Conservation (phyloP, 2,888 invertebrate species). For the Rhogogaster chlorosoma region DNA sequence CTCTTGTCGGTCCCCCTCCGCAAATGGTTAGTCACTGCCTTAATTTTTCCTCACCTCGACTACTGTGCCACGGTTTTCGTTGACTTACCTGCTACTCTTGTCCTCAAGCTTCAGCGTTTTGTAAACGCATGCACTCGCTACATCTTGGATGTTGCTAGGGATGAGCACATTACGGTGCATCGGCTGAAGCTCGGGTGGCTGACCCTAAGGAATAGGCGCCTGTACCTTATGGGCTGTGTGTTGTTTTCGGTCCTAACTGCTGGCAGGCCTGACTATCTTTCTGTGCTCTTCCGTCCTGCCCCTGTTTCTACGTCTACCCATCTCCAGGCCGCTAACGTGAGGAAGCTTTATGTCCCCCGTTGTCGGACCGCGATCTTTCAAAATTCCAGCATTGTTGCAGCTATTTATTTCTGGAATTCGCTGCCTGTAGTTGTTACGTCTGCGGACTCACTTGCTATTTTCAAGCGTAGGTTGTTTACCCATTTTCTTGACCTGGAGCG, state of each 20-base stretch:
- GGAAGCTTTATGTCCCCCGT: too few species aligned
- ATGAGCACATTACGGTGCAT: constrained; percentile 18
- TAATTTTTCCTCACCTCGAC: neutral
- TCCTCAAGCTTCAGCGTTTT: neutral
- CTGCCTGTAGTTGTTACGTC: too few species aligned
- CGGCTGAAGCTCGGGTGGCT: neutral
- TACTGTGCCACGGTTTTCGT: neutral
- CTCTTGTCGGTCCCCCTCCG: neutral
- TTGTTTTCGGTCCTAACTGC: neutral
- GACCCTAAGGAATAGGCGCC: neutral
- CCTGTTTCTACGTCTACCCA: too few species aligned
- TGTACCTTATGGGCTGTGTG: neutral
- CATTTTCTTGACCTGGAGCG: too few species aligned
- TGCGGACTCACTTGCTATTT: too few species aligned
- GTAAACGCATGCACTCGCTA: neutral
- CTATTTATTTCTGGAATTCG: too few species aligned
- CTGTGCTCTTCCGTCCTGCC: too few species aligned
- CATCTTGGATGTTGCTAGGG: neutral
- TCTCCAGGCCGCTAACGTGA: too few species aligned
- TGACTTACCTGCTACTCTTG: neutral
- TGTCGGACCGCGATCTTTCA: too few species aligned
- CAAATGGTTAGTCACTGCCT: neutral
- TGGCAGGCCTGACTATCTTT: neutral
- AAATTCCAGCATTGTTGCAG: too few species aligned
- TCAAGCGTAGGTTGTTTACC: too few species aligned